Base-by-base conservation (phyloP, 2,888 invertebrate genomes). In the Phorcus lineatus region DNA sequence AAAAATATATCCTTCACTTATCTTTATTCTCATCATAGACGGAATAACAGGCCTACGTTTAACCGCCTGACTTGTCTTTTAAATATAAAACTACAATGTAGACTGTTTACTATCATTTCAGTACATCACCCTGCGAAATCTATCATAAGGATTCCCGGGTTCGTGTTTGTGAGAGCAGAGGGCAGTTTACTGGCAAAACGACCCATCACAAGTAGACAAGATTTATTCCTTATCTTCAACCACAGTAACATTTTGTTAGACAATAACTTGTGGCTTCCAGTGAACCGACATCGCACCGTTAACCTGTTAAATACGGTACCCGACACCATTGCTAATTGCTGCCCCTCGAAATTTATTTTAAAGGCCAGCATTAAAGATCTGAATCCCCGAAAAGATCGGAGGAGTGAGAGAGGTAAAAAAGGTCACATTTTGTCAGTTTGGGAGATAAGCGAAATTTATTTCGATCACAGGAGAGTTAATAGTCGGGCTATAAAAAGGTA, bases 341-440 rank as follows among this genome's bases (percentile, higher is more conserved):
- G 31, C 28, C 40, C 11, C 70, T 70, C 70, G 31, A 36, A 17
- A 36, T n/a, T 70, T 70, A 70, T 70, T 31, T 70, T n/a, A 11
- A 40, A 40, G 19, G 17, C 28, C 36, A 19, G 70, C 70, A 40
- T 70, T 70, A 70, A 70, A 70, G 36, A 24, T 70, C 70, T 19
- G 31, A 40, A 19, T 70, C 70, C 36, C 70, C 31, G 67, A 70
- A 70, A 70, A 36, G 40, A n/a, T n/a, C 70, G 28, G 19, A 31
- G 31, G 70, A 36, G 70, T n/a, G 70, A 70, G 40, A 70, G n/a
- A 40, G 70, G 31, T 36, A 70, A 31, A 70, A 70, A 70, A 40
- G 70, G 70, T 70, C 70, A 70, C 28, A 70, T 70, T 31, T 70
- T 70, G 70, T 31, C 70, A 70, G 70, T 70, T 70, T 31, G 70